These are phyloP conservation scores for Leptatherina wallacei DNA, from an alignment of 2,797 vertebrate species.

Conservation along the genomic window DNA sequence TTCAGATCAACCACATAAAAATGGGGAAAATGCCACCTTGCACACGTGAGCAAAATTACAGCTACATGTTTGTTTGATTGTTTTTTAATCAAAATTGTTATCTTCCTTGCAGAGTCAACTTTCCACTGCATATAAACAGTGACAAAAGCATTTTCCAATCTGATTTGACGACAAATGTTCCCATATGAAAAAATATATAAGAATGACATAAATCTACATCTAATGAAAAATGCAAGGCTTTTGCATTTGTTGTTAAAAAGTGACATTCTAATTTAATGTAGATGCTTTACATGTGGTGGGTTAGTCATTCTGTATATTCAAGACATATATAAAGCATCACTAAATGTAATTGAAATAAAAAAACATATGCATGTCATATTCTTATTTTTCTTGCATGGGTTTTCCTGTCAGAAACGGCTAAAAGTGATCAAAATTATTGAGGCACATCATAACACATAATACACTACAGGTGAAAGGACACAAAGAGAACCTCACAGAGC, in stretches of 20 bases:
- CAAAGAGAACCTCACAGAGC: conserved; percentile 29
- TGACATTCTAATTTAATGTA: conserved; percentile 3
- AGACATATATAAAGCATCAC: background rate
- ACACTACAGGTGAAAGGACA: conserved; percentile 22
- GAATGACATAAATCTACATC: conserved; percentile 2
- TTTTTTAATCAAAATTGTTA: background rate
- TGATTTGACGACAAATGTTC: conserved; percentile 5
- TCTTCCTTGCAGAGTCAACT: background rate
- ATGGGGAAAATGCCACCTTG: background rate
- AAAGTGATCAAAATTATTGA: conserved; percentile 31
- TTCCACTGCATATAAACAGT: background rate
- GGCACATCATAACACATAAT: conserved; percentile 53
- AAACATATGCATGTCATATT: conserved; percentile 2
- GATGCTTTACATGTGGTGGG: background rate
- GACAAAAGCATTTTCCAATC: background rate
- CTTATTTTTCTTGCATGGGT: conserved; percentile 5
- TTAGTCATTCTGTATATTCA: conserved; percentile 12
- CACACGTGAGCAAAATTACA: background rate
- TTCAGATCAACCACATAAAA: background rate
- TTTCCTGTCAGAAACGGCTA: conserved; percentile 35
- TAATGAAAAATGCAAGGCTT: conserved; percentile 1
- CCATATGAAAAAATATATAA: conserved; percentile 6
- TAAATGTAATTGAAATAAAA: background rate
- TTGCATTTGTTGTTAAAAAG: conserved; percentile 10
- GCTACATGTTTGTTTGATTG: background rate